Base-by-base conservation (phyloP, 2,113 vertebrate genomes). In the Nothocercus julius region DNA sequence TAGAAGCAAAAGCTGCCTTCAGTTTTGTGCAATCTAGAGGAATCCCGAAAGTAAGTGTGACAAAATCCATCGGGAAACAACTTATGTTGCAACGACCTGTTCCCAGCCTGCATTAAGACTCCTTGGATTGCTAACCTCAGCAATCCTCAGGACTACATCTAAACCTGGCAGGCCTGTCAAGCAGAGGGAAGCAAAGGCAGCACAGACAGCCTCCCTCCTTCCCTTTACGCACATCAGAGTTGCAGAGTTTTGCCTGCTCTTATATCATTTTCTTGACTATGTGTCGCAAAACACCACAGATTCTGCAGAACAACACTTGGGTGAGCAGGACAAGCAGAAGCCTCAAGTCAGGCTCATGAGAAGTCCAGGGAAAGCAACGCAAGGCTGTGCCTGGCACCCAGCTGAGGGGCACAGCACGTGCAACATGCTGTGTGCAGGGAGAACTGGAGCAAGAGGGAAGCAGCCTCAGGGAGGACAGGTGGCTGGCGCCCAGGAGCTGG, bases 221-320 rank as follows among this genome's bases (percentile, higher is more conserved):
- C 68, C 14, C 13, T 77, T 59, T 0, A 1, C 5, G 32, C 59
- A 59, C 0, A 0, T 14, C 27, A 64, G n/a, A 12, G 18, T 59
- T 80, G 81, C 63, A 93, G 32, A 78, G 85, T 32, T 25, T 17
- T 34, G 30, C 15, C 44, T 58, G 44, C 51, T 51, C 13, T 59
- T 38, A 58, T 9, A 86, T 40, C 51, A 56, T 24, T 59, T 38
- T 53, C 13, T 89, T 45, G 54, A 56, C 24, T 11, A 73, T 28
- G 7, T 4, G 8, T 27, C 59, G 27, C 21, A 44, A 30, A 44
- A 54, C n/a, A 8, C 42, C 72, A 64, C 18, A 67, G 61, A 68
- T 61, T 73, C n/a, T 45, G 67, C 38, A 62, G 38, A 80, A 68
- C 45, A 69, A 7, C 66, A 28, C 53, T 16, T 9, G 30, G 27